A percentile compares a stretch with the other conserved stretches of the same genome.
Evolutionary conservation across 1,140 invertebrate species (phyloP).

Genomic region (Drosophila quadrilineata): DNA sequence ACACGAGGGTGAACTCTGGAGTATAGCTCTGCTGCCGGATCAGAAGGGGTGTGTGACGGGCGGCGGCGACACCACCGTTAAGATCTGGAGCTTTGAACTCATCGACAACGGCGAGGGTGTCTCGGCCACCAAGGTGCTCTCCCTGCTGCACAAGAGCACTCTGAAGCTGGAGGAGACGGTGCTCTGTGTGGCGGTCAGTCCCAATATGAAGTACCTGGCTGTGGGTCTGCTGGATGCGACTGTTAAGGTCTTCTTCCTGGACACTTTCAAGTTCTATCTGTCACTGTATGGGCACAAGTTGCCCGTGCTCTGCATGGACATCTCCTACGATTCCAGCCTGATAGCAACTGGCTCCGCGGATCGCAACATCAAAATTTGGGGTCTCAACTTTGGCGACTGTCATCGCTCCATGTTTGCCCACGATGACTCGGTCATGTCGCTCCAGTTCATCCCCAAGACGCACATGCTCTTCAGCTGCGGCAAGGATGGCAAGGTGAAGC

Average conservation of each 20-base stretch:
- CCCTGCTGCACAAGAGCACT: slow-evolving; percentile 89
- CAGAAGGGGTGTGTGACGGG: slow-evolving; percentile 92
- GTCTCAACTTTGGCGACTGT: slow-evolving; percentile 99
- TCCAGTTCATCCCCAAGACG: slow-evolving; percentile 94
- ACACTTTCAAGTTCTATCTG: slow-evolving; percentile 97
- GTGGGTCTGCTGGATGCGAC: slow-evolving; percentile 95
- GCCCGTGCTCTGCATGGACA: slow-evolving; percentile 96
- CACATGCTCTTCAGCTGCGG: slow-evolving; percentile 96
- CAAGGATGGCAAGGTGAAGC: slow-evolving; percentile 96
- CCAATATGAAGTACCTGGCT: slow-evolving; percentile 93
- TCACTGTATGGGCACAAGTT: slow-evolving; percentile 98
- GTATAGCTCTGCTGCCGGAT: slow-evolving; percentile 89
- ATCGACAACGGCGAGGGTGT: slow-evolving; percentile 82
- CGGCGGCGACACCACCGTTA: slow-evolving; percentile 93
- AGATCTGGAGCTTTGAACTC: slow-evolving; percentile 97
- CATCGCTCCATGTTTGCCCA: slow-evolving; percentile 94
- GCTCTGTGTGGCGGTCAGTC: slow-evolving; percentile 90
- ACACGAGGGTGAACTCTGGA: slow-evolving; percentile 90
- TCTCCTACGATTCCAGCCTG: slow-evolving; percentile 93
- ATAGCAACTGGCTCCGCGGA: slow-evolving; percentile 97
- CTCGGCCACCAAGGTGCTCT: slow-evolving; percentile 84
- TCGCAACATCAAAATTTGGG: slow-evolving; percentile 98
- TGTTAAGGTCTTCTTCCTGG: slow-evolving; percentile 97
- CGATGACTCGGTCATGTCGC: slow-evolving; percentile 94
- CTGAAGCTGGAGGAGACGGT: slow-evolving; percentile 94